phyloP scores from a whole-genome alignment of 2,888 invertebrate species.

The Eristalis intricaria region DNA sequence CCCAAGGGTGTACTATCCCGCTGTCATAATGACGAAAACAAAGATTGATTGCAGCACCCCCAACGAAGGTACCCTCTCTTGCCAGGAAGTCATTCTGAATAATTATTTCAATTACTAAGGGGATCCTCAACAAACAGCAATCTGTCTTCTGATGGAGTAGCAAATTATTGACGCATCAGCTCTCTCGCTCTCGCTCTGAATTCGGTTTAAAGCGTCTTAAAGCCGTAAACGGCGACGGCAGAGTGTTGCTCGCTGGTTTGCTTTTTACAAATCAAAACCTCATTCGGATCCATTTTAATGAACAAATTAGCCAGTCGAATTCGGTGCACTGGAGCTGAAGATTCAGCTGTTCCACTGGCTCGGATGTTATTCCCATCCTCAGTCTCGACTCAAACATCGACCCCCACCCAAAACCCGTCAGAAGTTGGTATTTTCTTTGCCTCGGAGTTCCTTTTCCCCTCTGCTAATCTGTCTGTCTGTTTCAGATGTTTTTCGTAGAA shows the following conservation, averaged over 20 bases:
- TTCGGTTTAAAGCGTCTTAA: neutral
- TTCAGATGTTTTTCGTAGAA: constrained; percentile 61
- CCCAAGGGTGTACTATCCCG: neutral
- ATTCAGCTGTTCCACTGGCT: constrained; percentile 31
- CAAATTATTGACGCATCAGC: neutral
- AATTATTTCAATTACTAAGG: neutral
- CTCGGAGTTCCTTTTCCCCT: constrained; percentile 2
- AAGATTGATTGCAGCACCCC: constrained; percentile 23
- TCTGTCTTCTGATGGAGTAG: neutral
- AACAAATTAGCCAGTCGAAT: constrained; percentile 59
- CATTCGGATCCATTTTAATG: constrained; percentile 47
- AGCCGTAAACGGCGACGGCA: neutral
- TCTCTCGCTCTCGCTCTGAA: neutral
- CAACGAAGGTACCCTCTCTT: neutral
- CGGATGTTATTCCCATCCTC: neutral
- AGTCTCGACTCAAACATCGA: neutral
- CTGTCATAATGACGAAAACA: constrained; percentile 10
- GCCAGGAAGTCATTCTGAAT: constrained; percentile 14
- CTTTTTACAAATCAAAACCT: constrained; percentile 55
- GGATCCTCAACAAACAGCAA: constrained; percentile 3
- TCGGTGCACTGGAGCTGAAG: constrained; percentile 46
- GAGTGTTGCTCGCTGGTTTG: neutral
- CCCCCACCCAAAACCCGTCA: neutral
- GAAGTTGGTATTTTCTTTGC: constrained; percentile 22
- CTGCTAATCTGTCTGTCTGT: constrained; percentile 65